Conservation (phyloP, 2,797 vertebrate genomes). For the Australoheros facetus region DNA sequence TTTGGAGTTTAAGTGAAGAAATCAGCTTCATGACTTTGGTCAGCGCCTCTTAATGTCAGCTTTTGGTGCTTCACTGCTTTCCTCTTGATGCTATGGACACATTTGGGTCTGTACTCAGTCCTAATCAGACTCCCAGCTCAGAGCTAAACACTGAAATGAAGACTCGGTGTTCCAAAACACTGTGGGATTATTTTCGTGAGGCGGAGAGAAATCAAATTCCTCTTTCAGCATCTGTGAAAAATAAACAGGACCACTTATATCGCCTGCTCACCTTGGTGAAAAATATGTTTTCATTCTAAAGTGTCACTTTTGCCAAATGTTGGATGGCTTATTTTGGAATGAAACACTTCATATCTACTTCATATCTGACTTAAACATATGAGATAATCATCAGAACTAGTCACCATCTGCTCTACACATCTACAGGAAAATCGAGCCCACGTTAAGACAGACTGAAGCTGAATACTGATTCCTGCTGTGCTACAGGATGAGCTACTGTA, state of each 20-base stretch:
- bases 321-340: constrained; percentile 47
- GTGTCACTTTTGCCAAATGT: constrained; percentile 19
- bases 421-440: constrained; percentile 39
- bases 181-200: neutral
- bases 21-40: neutral
- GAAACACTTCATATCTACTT: constrained; percentile 50
- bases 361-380: constrained; percentile 51
- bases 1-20: neutral
- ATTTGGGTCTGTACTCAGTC: constrained; percentile 22
- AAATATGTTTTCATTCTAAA: constrained; percentile 10
- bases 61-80: neutral
- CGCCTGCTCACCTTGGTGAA: constrained; percentile 17
- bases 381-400: constrained; percentile 47
- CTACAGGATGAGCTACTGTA: constrained; percentile 24
- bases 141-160: constrained; percentile 44
- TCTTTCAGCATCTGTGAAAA: constrained; percentile 24
- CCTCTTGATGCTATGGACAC: neutral
- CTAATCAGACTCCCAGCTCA: constrained; percentile 14
- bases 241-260: constrained; percentile 24
- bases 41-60: neutral
- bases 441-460: constrained; percentile 24
- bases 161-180: constrained; percentile 41
- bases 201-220: constrained; percentile 6
- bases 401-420: constrained; percentile 58
- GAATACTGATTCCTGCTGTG: constrained; percentile 21